Percentiles rank a stretch among this genome's conserved stretches.
These are phyloP conservation scores for Ectemnius cavifrons DNA, from an alignment of 2,888 invertebrate species.

Conservation along the genomic window DNA sequence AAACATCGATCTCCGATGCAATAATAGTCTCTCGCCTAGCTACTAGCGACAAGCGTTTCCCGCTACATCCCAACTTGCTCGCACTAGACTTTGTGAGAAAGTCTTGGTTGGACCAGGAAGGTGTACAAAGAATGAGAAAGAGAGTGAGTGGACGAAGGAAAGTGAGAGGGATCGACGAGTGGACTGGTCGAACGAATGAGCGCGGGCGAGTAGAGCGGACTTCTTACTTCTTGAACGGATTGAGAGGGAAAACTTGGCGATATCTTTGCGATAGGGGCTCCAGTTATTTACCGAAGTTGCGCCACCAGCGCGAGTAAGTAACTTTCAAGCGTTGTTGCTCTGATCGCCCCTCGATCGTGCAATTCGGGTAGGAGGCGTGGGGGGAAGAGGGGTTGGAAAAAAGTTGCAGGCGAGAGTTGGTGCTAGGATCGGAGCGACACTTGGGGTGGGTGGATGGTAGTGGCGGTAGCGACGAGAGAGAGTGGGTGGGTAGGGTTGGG, in stretches of 20 bases:
- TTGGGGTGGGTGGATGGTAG: conserved; percentile 28
- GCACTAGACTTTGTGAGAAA: too few species aligned
- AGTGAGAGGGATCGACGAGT: too few species aligned
- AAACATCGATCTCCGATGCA: background rate
- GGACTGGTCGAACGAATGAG: too few species aligned
- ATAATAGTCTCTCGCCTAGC: conserved; percentile 1
- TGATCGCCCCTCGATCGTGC: conserved; percentile 50
- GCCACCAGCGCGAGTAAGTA: conserved; percentile 55
- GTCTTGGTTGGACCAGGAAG: too few species aligned
- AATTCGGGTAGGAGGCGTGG: conserved; percentile 6
- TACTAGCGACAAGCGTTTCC: too few species aligned
- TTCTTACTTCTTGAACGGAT: background rate
- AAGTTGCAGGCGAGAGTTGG: conserved; percentile 49
- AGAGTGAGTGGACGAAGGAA: background rate
- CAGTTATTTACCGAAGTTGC: conserved; percentile 53
- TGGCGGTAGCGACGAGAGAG: too few species aligned
- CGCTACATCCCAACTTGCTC: too few species aligned
- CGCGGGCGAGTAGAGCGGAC: background rate
- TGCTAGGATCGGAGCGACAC: conserved; percentile 44
- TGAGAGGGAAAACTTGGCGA: conserved; percentile 15
- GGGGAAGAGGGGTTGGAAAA: conserved; percentile 31
- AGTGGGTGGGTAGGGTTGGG: background rate
- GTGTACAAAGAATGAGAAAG: background rate
- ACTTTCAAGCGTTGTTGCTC: conserved; percentile 55
- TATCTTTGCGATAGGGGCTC: conserved; percentile 27